A percentile compares a stretch with the other conserved stretches of the same genome.
These are phyloP conservation scores for Oenanthe oenanthe DNA, from an alignment of 2,113 vertebrate species.

Conservation along the genomic window DNA sequence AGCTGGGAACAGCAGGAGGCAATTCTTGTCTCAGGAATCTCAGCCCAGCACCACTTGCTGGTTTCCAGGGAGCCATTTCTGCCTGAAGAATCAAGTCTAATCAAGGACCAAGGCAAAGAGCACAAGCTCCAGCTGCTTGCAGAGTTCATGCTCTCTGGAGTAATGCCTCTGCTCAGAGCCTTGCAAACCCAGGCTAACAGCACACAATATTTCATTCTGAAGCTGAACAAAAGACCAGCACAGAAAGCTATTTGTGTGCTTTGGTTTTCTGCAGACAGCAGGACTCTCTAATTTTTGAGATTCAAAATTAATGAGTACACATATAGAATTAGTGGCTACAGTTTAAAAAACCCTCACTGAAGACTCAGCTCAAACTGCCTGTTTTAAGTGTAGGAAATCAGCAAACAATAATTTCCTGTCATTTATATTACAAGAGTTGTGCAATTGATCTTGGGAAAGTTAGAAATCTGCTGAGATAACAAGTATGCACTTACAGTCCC, in stretches of 20 bases:
- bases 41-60: background rate
- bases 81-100: background rate
- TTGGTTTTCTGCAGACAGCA: background rate
- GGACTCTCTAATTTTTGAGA: background rate
- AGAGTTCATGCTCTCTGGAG: rapidly evolving
- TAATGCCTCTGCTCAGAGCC: background rate
- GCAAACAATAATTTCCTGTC: background rate
- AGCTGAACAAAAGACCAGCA: background rate
- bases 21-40: background rate
- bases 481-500: background rate
- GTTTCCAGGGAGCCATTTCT: background rate
- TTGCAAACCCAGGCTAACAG: background rate
- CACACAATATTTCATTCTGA: background rate
- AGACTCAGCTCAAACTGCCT: background rate
- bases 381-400: background rate
- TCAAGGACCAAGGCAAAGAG: background rate
- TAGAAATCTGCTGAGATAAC: background rate
- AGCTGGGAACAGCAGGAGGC: background rate
- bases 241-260: background rate
- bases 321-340: background rate
- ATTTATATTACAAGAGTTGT: background rate
- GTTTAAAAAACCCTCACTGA: background rate
- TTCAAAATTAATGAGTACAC: background rate
- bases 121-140: background rate
- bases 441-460: background rate